Base-by-base conservation (phyloP, 2,888 invertebrate genomes). In the Pegoplata infirma region DNA sequence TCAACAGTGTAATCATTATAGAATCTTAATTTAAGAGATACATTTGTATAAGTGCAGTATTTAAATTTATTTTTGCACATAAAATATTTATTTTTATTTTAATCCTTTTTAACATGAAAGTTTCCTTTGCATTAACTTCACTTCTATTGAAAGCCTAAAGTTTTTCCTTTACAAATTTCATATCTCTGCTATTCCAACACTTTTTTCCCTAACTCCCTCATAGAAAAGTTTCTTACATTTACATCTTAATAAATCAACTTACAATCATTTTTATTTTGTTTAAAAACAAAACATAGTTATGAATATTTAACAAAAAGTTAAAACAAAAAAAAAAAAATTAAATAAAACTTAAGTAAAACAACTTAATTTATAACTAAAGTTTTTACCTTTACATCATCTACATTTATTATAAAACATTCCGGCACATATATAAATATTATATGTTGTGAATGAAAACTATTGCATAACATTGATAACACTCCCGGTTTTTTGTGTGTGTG, bases 381-480 rank as follows among this genome's bases (percentile, higher is more conserved):
- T 79, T n/a, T 68, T 79, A 75, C 79, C 71, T 63, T 71, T 71
- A 66, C 32, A 66, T 75, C 67, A 75, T 69, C 58, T 63, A 61
- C 67, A 63, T 47, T 44, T 75, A 67, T 61, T 74, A 49, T 40
- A 56, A 7, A 46, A 56, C 49, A 67, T 21, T 66, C 3, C 36
- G 51, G n/a, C 14, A 19, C 58, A 63, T 44, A 14, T 51, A 19
- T 58, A 23, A 28, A 64, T 56, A 56, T 56, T 16, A 28, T 46
- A 25, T 14, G 5, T 19, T 14, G 64, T 53, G 8, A 14, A 36
- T 25, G 12, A 67, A 64, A 76, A 81, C 78, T 78, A 80, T 80
- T 71, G 74, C 77, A 80, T 77, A 75, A 77, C 69, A 77, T 74
- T 79, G 79, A 79, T 79, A 79, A 79, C 79, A 75, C 79, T 75